phyloP scores from a whole-genome alignment of 1,140 invertebrate species.

The Magallana ariakensis region DNA sequence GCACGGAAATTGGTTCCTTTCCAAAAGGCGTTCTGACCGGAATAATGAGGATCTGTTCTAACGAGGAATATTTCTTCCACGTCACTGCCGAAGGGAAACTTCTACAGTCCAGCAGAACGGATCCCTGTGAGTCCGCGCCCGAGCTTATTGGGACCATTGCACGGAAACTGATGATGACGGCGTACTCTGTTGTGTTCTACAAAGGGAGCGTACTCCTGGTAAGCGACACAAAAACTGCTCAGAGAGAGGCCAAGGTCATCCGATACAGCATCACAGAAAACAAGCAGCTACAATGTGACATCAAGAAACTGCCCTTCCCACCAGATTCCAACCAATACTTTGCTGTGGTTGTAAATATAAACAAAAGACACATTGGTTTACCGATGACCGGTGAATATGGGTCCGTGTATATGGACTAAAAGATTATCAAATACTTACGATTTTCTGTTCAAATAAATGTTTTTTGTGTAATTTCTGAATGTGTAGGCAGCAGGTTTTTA shows the following conservation, averaged over 20 bases:
- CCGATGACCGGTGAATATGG: no score
- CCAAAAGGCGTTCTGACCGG: not conserved
- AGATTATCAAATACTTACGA: not conserved
- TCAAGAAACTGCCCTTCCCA: not conserved
- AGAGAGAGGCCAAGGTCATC: constrained; percentile 15
- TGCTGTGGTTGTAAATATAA: not conserved
- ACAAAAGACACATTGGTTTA: not conserved
- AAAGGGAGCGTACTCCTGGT: not conserved
- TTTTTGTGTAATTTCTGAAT: not conserved
- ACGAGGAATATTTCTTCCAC: not conserved
- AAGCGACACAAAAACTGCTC: constrained; percentile 23
- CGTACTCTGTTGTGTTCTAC: not conserved
- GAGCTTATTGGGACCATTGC: not conserved
- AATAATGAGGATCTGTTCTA: not conserved
- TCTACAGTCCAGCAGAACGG: not conserved
- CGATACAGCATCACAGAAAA: not conserved
- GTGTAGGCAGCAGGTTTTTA: not conserved
- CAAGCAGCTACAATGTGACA: not conserved
- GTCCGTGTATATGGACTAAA: no score
- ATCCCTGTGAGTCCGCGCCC: not conserved
- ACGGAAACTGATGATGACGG: not conserved
- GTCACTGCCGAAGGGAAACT: constrained; percentile 3
- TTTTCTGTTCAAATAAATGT: not conserved
- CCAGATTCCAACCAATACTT: constrained; percentile 20
- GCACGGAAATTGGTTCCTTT: not conserved